A percentile compares a stretch with the other conserved stretches of the same genome.
These are phyloP conservation scores for Pachydiplax longipennis DNA, from an alignment of 2,888 invertebrate genomes.

Conservation along the genomic window DNA sequence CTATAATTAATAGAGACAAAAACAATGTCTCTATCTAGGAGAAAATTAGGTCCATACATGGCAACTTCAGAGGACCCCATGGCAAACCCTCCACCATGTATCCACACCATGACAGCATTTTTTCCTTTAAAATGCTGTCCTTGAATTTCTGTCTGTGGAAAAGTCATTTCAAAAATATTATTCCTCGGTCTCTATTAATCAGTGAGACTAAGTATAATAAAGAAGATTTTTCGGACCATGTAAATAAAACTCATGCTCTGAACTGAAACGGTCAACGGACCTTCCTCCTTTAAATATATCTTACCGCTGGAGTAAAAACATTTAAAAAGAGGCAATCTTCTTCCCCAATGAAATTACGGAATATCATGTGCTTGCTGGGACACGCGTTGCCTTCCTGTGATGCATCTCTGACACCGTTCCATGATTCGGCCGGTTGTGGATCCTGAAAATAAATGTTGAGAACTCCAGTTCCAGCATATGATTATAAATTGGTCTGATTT, in stretches of 20 bases:
- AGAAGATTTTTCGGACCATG: too few relatives aligned
- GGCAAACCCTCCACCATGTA: conserved; percentile 45
- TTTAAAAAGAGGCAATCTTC: conserved; percentile 43
- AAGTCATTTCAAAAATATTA: not conserved
- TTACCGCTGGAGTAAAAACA: conserved; percentile 40
- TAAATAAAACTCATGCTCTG: too few relatives aligned
- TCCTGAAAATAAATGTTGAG: not conserved
- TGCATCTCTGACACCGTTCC: conserved; percentile 15
- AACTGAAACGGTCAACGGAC: not conserved
- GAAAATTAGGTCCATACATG: conserved; percentile 42
- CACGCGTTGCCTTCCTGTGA: conserved; percentile 19
- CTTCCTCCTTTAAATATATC: not conserved
- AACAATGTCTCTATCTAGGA: conserved; percentile 39
- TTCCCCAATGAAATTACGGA: not conserved
- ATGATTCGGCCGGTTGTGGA: conserved; percentile 15
- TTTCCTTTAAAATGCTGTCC: not conserved
- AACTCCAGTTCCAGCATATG: too few relatives aligned
- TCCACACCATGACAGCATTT: conserved; percentile 45
- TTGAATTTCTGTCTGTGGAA: not conserved
- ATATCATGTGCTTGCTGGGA: conserved; percentile 5
- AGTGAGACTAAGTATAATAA: too few relatives aligned
- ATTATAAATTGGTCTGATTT: too few relatives aligned
- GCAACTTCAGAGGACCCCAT: conserved; percentile 32
- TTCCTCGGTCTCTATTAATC: too few relatives aligned
- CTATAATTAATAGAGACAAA: conserved; percentile 44